Evolutionary conservation across 2,113 vertebrate species (phyloP), one percentile per base, ranked within the genome.

Genomic region (Phalacrocorax pelagicus): DNA sequence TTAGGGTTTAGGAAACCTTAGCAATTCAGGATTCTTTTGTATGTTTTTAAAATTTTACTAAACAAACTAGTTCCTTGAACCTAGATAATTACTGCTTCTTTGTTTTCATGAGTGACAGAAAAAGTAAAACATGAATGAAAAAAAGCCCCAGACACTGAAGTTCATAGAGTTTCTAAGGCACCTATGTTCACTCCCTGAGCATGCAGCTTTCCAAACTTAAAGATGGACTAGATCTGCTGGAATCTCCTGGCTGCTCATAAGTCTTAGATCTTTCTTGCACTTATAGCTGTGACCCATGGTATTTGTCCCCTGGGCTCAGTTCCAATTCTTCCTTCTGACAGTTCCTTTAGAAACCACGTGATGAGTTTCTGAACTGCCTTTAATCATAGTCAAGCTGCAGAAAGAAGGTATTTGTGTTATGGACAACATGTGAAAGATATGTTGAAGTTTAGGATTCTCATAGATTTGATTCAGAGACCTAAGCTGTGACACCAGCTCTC

Each of bases 61-160:
- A 80, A 66, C 29, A 58, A 87, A 66, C 36, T 78, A 15, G 38
- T 63, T 95, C 32, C 26, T 75, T 70, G n/a, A 77, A 51, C 16
- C 15, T 81, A 20, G 9, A 73, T 59, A 72, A 49, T 91, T 92
- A 40, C 8, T 72, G 47, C 23, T 66, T 83, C 38, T 88, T 77
- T 69, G 15, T 94, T 92, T 22, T 67, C 22, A 24, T n/a, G 11
- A 12, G 27, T 92, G 23, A 36, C 54, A 27, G 2, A 63, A 54
- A 77, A 59, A 74, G 73, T 27, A 87, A 81, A 65, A 44, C 19
- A 30, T 3, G 0, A 21, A n/a, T 36, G 0, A 3, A 44, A 72
- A 77, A 40, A 61, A 52, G 0, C 0, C 12, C 0, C 15, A 44
- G 36, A 73, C 12, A 20, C 19, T 4, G 2, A 84, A 30, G 46